phyloP scores from a whole-genome alignment of 2,888 invertebrate species.

The Agrochola macilenta region DNA sequence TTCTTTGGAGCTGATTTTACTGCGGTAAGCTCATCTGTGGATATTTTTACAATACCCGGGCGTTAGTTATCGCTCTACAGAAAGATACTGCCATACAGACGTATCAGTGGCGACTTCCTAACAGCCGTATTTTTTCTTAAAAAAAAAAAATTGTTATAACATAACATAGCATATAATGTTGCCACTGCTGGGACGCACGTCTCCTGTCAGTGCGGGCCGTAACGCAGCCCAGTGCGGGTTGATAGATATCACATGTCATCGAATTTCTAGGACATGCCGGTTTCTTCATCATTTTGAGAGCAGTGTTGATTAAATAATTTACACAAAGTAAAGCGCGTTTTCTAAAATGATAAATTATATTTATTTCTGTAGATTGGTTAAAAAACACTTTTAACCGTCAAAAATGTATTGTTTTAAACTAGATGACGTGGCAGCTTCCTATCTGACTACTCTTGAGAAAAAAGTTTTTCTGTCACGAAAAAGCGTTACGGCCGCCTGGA shows the following conservation, averaged over 20 bases:
- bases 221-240: too few species aligned
- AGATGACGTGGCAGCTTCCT: background rate
- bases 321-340: too few species aligned
- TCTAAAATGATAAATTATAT: background rate
- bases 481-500: too few species aligned
- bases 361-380: background rate
- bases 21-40: conserved; percentile 77
- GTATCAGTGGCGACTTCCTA: background rate
- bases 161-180: too few species aligned
- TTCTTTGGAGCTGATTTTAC: conserved; percentile 92
- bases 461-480: too few species aligned
- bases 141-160: too few species aligned
- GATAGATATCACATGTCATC: too few species aligned
- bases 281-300: too few species aligned
- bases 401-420: background rate
- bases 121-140: background rate
- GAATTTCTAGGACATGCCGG: too few species aligned
- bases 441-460: background rate
- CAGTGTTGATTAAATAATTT: too few species aligned
- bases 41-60: background rate
- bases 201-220: too few species aligned
- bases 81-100: background rate
- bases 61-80: background rate
- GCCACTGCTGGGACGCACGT: too few species aligned
- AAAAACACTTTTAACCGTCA: background rate